phyloP scores from a whole-genome alignment of 2,113 vertebrate species.

The Ceuthmochares aereus region DNA sequence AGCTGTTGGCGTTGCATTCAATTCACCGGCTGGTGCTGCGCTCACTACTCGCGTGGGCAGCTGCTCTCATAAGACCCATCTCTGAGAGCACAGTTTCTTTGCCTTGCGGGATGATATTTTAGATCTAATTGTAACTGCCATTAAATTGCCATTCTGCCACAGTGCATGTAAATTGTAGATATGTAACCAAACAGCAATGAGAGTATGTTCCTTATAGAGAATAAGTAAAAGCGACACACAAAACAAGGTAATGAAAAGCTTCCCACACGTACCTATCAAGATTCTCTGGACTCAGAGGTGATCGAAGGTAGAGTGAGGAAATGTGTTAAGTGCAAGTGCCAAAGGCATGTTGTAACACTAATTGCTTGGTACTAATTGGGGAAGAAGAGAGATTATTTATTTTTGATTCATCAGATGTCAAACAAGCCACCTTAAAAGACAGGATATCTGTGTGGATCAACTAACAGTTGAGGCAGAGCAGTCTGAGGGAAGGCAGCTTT shows the following conservation, averaged over 20 bases:
- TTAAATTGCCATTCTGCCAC: neutral
- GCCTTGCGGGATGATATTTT: neutral
- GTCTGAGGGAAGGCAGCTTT: neutral
- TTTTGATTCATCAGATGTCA: neutral
- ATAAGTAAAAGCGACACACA: neutral
- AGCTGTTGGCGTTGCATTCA: fast-evolving
- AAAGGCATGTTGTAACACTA: neutral
- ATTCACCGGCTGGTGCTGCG: neutral
- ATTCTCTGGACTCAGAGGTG: neutral
- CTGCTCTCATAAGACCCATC: fast-evolving
- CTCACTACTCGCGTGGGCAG: fast-evolving
- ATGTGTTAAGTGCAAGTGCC: neutral
- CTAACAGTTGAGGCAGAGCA: neutral
- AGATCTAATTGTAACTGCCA: neutral
- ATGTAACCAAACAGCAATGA: neutral
- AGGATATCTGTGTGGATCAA: neutral
- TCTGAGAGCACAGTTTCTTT: neutral
- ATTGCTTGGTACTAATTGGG: neutral
- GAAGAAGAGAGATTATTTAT: neutral
- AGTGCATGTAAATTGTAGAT: neutral
- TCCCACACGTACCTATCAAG: neutral
- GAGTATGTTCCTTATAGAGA: neutral
- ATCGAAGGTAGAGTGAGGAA: neutral
- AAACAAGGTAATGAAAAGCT: neutral
- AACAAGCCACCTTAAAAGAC: neutral